Conservation (phyloP, 2,888 invertebrate species). For the Sclerodermus sp. region DNA sequence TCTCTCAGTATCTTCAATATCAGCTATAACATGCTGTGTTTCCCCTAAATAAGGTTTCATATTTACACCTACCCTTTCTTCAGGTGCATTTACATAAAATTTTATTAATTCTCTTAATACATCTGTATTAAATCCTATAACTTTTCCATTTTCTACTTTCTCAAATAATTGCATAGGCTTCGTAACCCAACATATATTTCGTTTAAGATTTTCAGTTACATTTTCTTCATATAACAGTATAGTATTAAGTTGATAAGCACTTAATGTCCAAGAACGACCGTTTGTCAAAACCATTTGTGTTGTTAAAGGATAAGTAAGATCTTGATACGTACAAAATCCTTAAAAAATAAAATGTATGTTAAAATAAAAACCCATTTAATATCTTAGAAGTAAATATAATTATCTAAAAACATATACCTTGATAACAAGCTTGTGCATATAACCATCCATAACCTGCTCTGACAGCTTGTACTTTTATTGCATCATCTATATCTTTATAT, state of each 20-base stretch:
- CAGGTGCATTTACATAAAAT: slow-evolving; percentile 73
- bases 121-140: slow-evolving; percentile 79
- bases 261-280: slow-evolving; percentile 84
- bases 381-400: no score
- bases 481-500: slow-evolving; percentile 66
- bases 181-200: slow-evolving; percentile 81
- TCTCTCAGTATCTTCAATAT: slow-evolving; percentile 70
- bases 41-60: slow-evolving; percentile 75
- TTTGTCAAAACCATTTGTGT: slow-evolving; percentile 89
- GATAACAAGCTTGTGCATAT: slow-evolving; percentile 75
- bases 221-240: slow-evolving; percentile 67
- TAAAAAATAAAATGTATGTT: slow-evolving; percentile 10
- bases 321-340: slow-evolving; percentile 86
- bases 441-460: slow-evolving; percentile 81
- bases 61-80: slow-evolving; percentile 63
- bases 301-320: slow-evolving; percentile 86
- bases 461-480: slow-evolving; percentile 74
- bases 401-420: slow-evolving; percentile 61
- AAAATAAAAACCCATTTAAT: not conserved
- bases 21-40: slow-evolving; percentile 64
- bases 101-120: slow-evolving; percentile 73
- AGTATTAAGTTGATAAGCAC: slow-evolving; percentile 91
- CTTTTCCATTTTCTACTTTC: slow-evolving; percentile 67
- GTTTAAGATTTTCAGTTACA: slow-evolving; percentile 67
- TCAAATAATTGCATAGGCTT: slow-evolving; percentile 75